Conservation (phyloP, 2,797 vertebrate species). For the Silurus aristotelis region DNA sequence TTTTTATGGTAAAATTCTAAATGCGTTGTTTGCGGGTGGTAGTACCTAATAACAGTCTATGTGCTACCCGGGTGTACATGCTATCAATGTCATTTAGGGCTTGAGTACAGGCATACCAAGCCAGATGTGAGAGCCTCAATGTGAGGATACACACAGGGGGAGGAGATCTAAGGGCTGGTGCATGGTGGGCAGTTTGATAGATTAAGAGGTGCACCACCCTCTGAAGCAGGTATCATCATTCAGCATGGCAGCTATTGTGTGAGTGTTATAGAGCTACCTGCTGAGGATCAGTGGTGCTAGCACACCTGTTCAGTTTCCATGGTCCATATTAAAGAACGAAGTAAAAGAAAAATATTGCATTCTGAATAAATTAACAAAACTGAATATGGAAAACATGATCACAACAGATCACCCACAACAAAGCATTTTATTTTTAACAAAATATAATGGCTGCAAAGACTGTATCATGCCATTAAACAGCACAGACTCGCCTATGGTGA, state of each 20-base stretch:
- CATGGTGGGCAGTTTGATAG: slow-evolving; percentile 57
- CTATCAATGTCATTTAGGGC: slow-evolving; percentile 37
- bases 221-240: slow-evolving; percentile 59
- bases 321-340: slow-evolving; percentile 40
- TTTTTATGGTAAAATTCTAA: slow-evolving; percentile 25
- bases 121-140: slow-evolving; percentile 50
- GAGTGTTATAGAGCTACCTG: slow-evolving; percentile 56
- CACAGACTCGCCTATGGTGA: slow-evolving; percentile 23
- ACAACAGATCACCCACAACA: slow-evolving; percentile 21
- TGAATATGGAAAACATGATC: slow-evolving; percentile 1
- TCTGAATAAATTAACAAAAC: background rate
- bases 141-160: slow-evolving; percentile 38
- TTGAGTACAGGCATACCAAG: slow-evolving; percentile 11
- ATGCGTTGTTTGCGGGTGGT: slow-evolving; percentile 11
- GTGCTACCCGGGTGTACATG: slow-evolving; percentile 19
- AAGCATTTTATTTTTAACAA: background rate
- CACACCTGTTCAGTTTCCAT: slow-evolving; percentile 57
- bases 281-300: slow-evolving; percentile 51
- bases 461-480: slow-evolving; percentile 22
- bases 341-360: slow-evolving; percentile 9
- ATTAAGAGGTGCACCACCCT: slow-evolving; percentile 58
- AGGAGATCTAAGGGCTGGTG: slow-evolving; percentile 44
- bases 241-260: slow-evolving; percentile 56
- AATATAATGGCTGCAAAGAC: slow-evolving; percentile 12
- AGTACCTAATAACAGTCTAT: slow-evolving; percentile 7